Percentiles rank a stretch among this genome's conserved stretches.
phyloP scores from a whole-genome alignment of 2,888 invertebrate species.

The Apomyelois bistriatella region DNA sequence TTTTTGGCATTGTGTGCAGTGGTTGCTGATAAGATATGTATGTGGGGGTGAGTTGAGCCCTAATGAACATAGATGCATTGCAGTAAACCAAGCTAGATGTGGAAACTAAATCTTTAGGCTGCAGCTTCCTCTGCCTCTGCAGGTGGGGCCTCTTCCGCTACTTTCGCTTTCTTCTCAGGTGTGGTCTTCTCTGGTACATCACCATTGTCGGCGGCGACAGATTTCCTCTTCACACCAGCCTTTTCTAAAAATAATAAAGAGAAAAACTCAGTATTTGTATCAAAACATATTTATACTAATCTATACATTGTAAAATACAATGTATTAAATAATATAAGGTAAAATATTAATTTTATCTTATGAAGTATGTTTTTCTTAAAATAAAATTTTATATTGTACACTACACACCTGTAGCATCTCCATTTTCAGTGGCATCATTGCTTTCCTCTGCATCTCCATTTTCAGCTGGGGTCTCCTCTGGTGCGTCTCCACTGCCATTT shows the following conservation, averaged over 20 bases:
- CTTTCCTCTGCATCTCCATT: slow-evolving; percentile 70
- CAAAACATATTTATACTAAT: not conserved
- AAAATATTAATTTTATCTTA: too few species aligned
- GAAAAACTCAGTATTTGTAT: not conserved
- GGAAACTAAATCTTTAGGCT: slow-evolving; percentile 63
- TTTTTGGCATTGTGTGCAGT: slow-evolving; percentile 42
- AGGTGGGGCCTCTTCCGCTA: slow-evolving; percentile 78
- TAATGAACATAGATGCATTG: slow-evolving; percentile 72
- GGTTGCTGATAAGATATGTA: slow-evolving; percentile 54
- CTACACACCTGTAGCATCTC: slow-evolving; percentile 60
- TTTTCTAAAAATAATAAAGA: slow-evolving; percentile 55
- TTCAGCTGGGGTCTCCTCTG: slow-evolving; percentile 58
- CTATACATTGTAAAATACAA: too few species aligned
- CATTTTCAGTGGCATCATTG: slow-evolving; percentile 71
- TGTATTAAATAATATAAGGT: too few species aligned
- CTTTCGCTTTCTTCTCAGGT: slow-evolving; percentile 87
- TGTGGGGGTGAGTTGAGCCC: slow-evolving; percentile 60
- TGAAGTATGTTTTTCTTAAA: too few species aligned
- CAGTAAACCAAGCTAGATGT: slow-evolving; percentile 68
- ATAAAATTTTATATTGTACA: not conserved
- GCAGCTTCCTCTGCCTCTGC: slow-evolving; percentile 81
- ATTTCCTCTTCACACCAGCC: slow-evolving; percentile 85
- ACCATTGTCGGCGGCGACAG: slow-evolving; percentile 76
- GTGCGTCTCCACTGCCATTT: slow-evolving; percentile 61
- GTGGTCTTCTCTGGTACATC: slow-evolving; percentile 81